phyloP scores from a whole-genome alignment of 2,888 invertebrate species.

The Keiferia lycopersicella region DNA sequence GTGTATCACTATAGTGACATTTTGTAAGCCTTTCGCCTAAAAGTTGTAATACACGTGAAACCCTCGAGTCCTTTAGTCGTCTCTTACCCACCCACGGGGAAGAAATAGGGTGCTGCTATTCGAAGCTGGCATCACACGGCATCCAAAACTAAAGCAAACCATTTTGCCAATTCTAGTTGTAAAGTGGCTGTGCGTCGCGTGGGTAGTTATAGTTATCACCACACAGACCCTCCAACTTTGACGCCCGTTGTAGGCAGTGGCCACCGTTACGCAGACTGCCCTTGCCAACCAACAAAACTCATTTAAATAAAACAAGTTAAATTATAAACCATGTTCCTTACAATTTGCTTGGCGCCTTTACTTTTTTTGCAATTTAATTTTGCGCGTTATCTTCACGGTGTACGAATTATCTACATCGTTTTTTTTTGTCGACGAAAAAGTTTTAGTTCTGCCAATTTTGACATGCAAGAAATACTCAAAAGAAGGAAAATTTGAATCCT shows the following conservation, averaged over 20 bases:
- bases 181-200: background rate
- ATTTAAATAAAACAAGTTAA: conserved; percentile 44
- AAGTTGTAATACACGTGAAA: no score
- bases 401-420: conserved; percentile 11
- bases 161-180: background rate
- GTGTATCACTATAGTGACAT: no score
- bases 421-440: conserved; percentile 27
- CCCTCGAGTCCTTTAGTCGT: no score
- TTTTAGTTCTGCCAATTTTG: background rate
- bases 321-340: conserved; percentile 36
- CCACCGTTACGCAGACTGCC: conserved; percentile 34
- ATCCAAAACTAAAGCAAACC: no score
- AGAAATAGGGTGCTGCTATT: no score
- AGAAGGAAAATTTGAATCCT: no score
- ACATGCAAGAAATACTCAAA: background rate
- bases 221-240: conserved; percentile 40
- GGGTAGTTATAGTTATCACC: conserved; percentile 2
- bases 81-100: no score
- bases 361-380: conserved; percentile 10
- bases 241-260: conserved; percentile 43
- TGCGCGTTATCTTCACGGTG: conserved; percentile 12
- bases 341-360: conserved; percentile 12
- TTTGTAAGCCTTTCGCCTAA: no score
- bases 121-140: no score
- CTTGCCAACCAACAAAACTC: conserved; percentile 40